Evolutionary conservation across 2,113 vertebrate species (phyloP), one percentile per base, ranked within the genome.

Genomic region (Oxyruncus cristatus): DNA sequence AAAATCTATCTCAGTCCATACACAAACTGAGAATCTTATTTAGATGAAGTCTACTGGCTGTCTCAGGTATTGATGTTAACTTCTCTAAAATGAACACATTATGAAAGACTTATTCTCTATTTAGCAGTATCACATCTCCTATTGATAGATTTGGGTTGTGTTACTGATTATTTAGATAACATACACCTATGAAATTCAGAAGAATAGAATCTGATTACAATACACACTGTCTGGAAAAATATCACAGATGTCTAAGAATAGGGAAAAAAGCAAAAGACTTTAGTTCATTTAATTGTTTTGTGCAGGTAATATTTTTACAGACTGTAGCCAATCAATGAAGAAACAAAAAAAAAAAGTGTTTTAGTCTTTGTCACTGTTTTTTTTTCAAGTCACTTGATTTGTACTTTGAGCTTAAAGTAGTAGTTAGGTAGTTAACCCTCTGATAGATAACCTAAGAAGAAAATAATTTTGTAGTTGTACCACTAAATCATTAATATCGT

Each of bases 291-390:
- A 19, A 73, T 39, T 94, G 41, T 77, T 88, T 83, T 91, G 49
- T 63, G 67, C 63, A 92, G 59, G 30, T 61, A 85, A 68, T 80
- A 78, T 75, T 88, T 87, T 89, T 79, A 90, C 55, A 96, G n/a
- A 73, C 33, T 79, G 52, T 3, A 9, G 55, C 65, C 52, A 89
- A 95, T 24, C 61, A 71, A 47, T 52, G 27, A 94, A 91, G 56
- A 93, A 94, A 95, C 9, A 5, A 80, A 81, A 74, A 35, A 74
- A 35, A 80, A 28, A 82, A 82, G 55, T 1, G 5, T 62, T 77
- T 94, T 32, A 79, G 37, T 82, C 35, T 46, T 92, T 85, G 44
- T 81, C 3, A 4, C 39, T 52, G 14, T 37, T 42, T 88, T 88
- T 74, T 73, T 84, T 59, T 66, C 65, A 67, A 85, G 42, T 85